phyloP scores from a whole-genome alignment of 2,113 vertebrate genomes.

The Megaceryle maxima region DNA sequence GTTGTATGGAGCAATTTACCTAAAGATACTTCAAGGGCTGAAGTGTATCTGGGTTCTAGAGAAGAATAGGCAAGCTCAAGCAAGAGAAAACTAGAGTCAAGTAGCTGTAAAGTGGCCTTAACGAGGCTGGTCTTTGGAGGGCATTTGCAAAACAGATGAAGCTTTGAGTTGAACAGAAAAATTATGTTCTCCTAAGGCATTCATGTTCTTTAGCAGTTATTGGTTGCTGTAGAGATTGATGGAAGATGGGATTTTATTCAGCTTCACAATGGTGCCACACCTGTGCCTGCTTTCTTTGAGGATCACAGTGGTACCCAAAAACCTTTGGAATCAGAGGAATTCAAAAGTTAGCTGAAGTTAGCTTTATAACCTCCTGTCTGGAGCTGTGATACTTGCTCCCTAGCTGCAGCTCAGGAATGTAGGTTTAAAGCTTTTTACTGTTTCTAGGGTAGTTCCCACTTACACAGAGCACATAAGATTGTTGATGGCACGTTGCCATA shows the following conservation, averaged over 20 bases:
- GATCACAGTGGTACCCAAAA: not conserved
- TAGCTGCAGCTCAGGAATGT: not conserved
- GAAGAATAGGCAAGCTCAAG: not conserved
- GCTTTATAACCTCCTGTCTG: not conserved
- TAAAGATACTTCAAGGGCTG: not conserved
- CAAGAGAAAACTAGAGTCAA: not conserved
- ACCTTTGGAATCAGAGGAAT: not conserved
- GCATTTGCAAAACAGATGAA: not conserved
- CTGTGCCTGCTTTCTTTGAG: not conserved
- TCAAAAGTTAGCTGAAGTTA: not conserved
- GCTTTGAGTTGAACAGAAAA: not conserved
- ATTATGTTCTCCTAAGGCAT: not conserved
- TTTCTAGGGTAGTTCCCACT: not conserved
- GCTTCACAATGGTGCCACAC: not conserved
- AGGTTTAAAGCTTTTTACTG: not conserved
- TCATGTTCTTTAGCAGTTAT: not conserved
- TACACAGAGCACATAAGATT: not conserved
- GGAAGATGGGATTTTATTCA: not conserved
- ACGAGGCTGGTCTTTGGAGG: not conserved
- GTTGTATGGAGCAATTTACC: not conserved
- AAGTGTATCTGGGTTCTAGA: not conserved
- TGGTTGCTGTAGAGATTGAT: not conserved
- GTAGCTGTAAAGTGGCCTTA: not conserved
- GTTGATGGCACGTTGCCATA: not conserved
- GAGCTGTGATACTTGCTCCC: not conserved